Evolutionary conservation across 2,113 vertebrate genomes (phyloP).

Genomic region (Halichoeres trimaculatus): DNA sequence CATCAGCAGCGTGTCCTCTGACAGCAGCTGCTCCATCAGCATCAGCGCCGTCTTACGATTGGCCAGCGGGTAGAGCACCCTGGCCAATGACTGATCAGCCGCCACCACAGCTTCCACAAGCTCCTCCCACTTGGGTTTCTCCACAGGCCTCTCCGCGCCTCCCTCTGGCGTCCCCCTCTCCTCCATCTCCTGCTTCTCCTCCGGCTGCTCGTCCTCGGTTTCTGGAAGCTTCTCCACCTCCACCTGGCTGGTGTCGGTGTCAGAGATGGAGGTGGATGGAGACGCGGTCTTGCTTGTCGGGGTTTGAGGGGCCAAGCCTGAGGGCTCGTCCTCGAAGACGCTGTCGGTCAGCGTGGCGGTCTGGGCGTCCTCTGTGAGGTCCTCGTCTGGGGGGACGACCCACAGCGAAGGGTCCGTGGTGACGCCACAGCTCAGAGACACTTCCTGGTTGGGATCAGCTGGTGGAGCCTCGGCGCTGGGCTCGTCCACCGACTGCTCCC

Average conservation of each 20-base stretch:
- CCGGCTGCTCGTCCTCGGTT: slow-evolving; percentile 10
- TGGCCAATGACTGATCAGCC: slow-evolving; percentile 86
- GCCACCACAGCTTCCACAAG: slow-evolving; percentile 86
- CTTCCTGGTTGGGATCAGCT: slow-evolving; percentile 57
- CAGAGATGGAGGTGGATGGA: slow-evolving; percentile 23
- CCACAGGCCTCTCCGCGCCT: slow-evolving; percentile 26
- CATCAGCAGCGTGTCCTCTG: slow-evolving; percentile 84
- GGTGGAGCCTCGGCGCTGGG: neutral
- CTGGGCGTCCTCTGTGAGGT: slow-evolving; percentile 37
- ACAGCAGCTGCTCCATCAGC: slow-evolving; percentile 93
- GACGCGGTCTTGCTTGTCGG: slow-evolving; percentile 34
- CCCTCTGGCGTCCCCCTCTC: slow-evolving; percentile 50
- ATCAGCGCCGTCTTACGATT: slow-evolving; percentile 87
- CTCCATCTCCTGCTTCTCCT: slow-evolving; percentile 35
- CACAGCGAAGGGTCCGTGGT: slow-evolving; percentile 79
- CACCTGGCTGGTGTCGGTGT: slow-evolving; percentile 28
- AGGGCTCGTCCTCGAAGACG: slow-evolving; percentile 27
- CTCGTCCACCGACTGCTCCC: slow-evolving; percentile 63
- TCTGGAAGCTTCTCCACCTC: slow-evolving; percentile 41
- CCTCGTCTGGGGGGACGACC: slow-evolving; percentile 53
- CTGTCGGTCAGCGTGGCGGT: slow-evolving; percentile 12
- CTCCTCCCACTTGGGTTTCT: slow-evolving; percentile 77
- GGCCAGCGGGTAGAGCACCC: slow-evolving; percentile 83
- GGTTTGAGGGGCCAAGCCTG: neutral
- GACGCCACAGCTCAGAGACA: slow-evolving; percentile 75